phyloP scores from a whole-genome alignment of 2,797 vertebrate species.

The Sibirionetta formosa region DNA sequence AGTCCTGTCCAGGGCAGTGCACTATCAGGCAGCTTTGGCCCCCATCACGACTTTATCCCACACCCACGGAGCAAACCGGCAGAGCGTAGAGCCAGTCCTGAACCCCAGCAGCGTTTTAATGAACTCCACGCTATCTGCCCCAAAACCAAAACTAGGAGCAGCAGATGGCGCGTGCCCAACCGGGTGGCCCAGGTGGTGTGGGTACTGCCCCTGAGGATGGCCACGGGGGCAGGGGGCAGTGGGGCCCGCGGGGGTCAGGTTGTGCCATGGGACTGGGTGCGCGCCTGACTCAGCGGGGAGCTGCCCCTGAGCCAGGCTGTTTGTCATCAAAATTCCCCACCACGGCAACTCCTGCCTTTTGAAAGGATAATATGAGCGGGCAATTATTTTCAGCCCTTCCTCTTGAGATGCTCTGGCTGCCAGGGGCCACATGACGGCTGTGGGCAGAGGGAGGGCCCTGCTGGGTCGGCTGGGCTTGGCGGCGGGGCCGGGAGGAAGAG shows the following conservation, averaged over 20 bases:
- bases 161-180: not conserved
- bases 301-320: slow-evolving; percentile 32
- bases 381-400: slow-evolving; percentile 63
- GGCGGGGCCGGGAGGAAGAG: not conserved
- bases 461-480: fast-evolving
- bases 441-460: not conserved
- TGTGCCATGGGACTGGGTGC: not conserved
- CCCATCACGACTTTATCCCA: not conserved
- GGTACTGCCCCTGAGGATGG: not conserved
- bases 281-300: not conserved
- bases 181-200: fast-evolving
- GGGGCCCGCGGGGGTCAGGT: not conserved
- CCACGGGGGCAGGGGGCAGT: fast-evolving
- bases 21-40: not conserved
- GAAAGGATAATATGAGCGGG: slow-evolving; percentile 44
- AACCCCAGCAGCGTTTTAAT: not conserved
- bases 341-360: not conserved
- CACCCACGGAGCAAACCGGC: not conserved
- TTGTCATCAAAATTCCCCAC: slow-evolving; percentile 49
- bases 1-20: not conserved
- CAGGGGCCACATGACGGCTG: not conserved
- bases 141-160: not conserved
- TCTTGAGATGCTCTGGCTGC: not conserved
- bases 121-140: slow-evolving; percentile 14
- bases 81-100: not conserved